These are phyloP conservation scores for Orthonychiurus folsomi DNA, from an alignment of 2,888 invertebrate genomes.

Conservation along the genomic window DNA sequence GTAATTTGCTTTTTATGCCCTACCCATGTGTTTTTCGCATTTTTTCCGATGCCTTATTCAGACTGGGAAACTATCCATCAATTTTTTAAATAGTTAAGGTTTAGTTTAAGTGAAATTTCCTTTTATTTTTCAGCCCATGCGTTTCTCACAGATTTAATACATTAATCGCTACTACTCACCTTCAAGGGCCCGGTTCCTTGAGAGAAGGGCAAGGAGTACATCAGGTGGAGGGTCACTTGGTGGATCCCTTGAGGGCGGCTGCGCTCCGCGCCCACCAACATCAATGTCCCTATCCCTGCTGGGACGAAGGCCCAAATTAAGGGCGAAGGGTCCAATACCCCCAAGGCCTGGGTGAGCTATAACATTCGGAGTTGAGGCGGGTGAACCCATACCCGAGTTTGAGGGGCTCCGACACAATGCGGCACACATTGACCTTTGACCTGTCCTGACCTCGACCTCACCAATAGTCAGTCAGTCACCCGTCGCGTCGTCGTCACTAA, in stretches of 20 bases:
- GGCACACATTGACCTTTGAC: slow-evolving; percentile 29
- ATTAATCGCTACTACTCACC: too few species aligned
- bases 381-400: slow-evolving; percentile 26
- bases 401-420: slow-evolving; percentile 29
- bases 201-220: slow-evolving; percentile 70
- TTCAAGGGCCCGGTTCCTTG: slow-evolving; percentile 80
- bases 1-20: too few species aligned
- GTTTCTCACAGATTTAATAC: too few species aligned
- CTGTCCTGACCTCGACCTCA: neutral
- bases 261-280: neutral
- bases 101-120: too few species aligned
- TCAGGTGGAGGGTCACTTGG: slow-evolving; percentile 55
- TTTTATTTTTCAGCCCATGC: too few species aligned
- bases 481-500: too few species aligned
- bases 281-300: slow-evolving; percentile 3
- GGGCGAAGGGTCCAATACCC: slow-evolving; percentile 12
- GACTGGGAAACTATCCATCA: too few species aligned
- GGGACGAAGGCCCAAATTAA: slow-evolving; percentile 13
- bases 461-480: neutral
- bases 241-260: slow-evolving; percentile 22
- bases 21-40: too few species aligned
- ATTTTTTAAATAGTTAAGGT: too few species aligned
- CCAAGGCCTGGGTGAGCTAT: slow-evolving; percentile 9
- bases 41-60: too few species aligned
- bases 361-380: slow-evolving; percentile 15